Percentiles rank a stretch among this genome's conserved stretches.
These are phyloP conservation scores for Decapterus maruadsi DNA, from an alignment of 2,797 vertebrate species.

Conservation along the genomic window DNA sequence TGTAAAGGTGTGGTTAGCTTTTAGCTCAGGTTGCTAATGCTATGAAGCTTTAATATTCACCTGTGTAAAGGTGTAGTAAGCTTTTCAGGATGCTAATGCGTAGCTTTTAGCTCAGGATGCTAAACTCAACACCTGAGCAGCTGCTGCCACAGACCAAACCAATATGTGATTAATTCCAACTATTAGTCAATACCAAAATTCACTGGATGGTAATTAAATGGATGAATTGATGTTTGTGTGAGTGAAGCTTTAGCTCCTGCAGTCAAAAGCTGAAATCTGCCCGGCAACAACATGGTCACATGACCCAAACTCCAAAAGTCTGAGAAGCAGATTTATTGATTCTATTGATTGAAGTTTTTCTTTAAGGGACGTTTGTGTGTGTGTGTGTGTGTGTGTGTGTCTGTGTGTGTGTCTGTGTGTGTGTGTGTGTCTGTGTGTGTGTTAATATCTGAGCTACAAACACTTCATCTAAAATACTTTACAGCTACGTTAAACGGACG, in stretches of 20 bases:
- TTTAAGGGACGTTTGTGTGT: constrained; percentile 15
- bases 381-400: constrained; percentile 16
- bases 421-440: constrained; percentile 14
- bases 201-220: no score
- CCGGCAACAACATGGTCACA: constrained; percentile 4
- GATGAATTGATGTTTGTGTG: neutral
- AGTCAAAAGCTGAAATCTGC: constrained; percentile 26
- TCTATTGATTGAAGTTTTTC: constrained; percentile 10
- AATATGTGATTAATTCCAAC: no score
- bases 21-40: no score
- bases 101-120: no score
- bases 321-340: constrained; percentile 33
- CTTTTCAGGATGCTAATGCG: no score
- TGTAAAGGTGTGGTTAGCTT: no score
- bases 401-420: constrained; percentile 10
- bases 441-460: constrained; percentile 57
- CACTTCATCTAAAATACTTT: constrained; percentile 67
- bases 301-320: constrained; percentile 19
- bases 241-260: constrained; percentile 46
- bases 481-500: constrained; percentile 63
- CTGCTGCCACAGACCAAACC: no score
- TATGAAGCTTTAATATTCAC: no score
- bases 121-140: no score
- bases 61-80: no score
- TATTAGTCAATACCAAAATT: no score